phyloP scores from a whole-genome alignment of 2,113 vertebrate species.

The Neolamprologus caudopunctatus region DNA sequence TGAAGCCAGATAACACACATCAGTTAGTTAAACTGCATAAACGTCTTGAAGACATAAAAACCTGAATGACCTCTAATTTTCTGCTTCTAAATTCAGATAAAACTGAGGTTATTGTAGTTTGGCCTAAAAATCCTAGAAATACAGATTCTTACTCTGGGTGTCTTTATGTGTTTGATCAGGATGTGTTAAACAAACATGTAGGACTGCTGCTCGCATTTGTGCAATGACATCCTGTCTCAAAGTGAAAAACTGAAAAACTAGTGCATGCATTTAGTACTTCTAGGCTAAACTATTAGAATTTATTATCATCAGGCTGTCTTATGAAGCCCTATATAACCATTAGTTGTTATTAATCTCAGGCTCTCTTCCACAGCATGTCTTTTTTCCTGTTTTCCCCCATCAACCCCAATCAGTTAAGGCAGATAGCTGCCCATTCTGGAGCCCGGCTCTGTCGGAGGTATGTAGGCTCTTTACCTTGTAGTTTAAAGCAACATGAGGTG shows the following conservation, averaged over 20 bases:
- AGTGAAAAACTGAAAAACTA: not conserved
- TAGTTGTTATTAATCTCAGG: not conserved
- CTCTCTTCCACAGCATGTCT: not conserved
- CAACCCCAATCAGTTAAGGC: not conserved
- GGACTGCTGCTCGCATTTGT: not conserved
- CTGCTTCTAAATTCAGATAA: too few species aligned
- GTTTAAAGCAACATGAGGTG: not conserved
- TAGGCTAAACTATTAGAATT: not conserved
- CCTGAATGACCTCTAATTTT: not conserved
- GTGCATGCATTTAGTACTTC: not conserved
- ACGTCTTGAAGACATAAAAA: not conserved
- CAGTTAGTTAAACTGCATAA: not conserved
- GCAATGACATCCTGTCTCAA: not conserved
- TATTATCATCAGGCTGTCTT: not conserved
- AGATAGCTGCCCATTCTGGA: not conserved
- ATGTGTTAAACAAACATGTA: not conserved
- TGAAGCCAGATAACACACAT: not conserved
- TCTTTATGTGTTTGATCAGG: not conserved
- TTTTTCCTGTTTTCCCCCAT: not conserved
- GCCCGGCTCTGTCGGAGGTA: not conserved
- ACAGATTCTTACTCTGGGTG: not conserved
- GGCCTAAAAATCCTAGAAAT: too few species aligned
- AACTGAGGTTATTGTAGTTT: too few species aligned
- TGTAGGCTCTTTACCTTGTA: not conserved
- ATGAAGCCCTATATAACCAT: not conserved